phyloP scores from a whole-genome alignment of 1,140 invertebrate species.

The Phymorhynchus buccinoides region DNA sequence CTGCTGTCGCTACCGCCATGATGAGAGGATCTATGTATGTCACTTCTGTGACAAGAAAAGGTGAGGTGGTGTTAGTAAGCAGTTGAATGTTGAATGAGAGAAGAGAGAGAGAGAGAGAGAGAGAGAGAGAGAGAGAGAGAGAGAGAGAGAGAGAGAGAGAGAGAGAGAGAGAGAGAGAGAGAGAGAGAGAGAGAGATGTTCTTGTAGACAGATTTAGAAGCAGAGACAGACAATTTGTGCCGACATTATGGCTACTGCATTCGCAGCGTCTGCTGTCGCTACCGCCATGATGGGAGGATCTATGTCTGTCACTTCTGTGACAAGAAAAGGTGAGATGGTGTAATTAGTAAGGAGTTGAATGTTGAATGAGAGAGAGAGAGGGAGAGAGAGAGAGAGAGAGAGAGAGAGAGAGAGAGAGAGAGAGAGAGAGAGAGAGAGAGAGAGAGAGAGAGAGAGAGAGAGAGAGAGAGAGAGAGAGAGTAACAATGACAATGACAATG shows the following conservation, averaged over 20 bases:
- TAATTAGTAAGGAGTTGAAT: too few relatives aligned
- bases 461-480: too few relatives aligned
- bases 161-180: too few relatives aligned
- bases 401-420: neutral
- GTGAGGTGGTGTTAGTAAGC: constrained; percentile 54
- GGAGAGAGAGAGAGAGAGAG: neutral
- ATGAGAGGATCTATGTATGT: constrained; percentile 60
- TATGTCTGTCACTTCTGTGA: constrained; percentile 62
- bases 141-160: too few relatives aligned
- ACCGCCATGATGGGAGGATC: constrained; percentile 53
- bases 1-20: constrained; percentile 56
- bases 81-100: too few relatives aligned
- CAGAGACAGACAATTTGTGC: too few relatives aligned
- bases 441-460: neutral
- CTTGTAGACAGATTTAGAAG: too few relatives aligned
- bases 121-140: too few relatives aligned
- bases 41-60: constrained; percentile 59
- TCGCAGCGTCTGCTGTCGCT: constrained; percentile 63
- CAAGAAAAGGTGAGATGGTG: constrained; percentile 56
- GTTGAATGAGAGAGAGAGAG: neutral
- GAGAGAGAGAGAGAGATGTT: too few relatives aligned
- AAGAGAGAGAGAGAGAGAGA: too few relatives aligned
- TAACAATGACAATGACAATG: too few relatives aligned
- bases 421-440: neutral
- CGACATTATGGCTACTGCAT: constrained; percentile 56